Base-by-base conservation (phyloP, 2,113 vertebrate species). In the Eleginops maclovinus region DNA sequence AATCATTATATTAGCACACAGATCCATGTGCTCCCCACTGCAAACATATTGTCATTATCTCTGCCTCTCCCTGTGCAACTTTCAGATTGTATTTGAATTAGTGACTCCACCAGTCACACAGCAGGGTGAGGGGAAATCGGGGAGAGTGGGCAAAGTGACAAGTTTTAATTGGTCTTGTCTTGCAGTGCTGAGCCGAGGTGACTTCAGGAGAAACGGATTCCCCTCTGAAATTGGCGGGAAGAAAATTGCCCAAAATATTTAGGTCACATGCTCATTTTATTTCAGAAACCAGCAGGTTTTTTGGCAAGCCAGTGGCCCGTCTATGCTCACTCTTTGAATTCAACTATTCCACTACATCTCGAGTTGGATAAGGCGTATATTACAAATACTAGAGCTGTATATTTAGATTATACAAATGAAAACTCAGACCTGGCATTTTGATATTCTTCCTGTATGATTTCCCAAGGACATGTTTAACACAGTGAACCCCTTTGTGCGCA, bases 11-110 rank as follows among this genome's bases (percentile, higher is more conserved):
- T 86, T 77, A 82, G 81, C 36, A 54, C 81, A 72, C 82, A 65
- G 62, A 84, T 69, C 89, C 81, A 82, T 88, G 79, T 76, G 81
- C 84, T 81, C 55, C 59, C 78, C 81, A 50, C 74, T 41, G 84
- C 82, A 88, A 88, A 80, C 87, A 90, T 86, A 89, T 90, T 89
- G 88, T 87, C 83, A 86, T 88, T 87, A 89, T 87, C 79, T 59
- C 71, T 4, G 22, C 40, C 51, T 72, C 72, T 86, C 75, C 77
- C 77, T 47, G 72, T 73, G 85, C 53, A 71, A 63, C 75, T 70
- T 84, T 88, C 85, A 68, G 76, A 79, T 77, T 58, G 56, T 76
- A 89, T 91, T 87, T 87, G 74, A 90, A 91, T 91, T 85, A 91
- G 83, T 79, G 86, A 84, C 87, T 88, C 85, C 83, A 65, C 67